Base-by-base conservation (phyloP, 2,113 vertebrate genomes). In the Monopterus albus region DNA sequence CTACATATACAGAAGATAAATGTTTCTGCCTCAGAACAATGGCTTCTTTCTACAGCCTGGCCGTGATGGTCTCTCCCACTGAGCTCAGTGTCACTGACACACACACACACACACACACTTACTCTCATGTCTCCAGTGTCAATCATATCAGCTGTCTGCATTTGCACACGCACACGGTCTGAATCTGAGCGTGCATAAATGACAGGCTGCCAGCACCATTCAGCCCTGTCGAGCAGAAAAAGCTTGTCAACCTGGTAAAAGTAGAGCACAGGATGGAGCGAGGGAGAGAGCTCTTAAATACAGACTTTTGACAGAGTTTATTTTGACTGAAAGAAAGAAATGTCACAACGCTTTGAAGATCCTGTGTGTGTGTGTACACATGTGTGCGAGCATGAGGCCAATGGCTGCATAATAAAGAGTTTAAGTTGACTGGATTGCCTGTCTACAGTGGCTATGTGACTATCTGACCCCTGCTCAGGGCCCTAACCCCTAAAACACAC, bases 151-250 rank as follows among this genome's bases (percentile, higher is more conserved):
- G 75, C 82, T 55, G 72, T 74, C 81, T 64, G 62, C 68, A 45
- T 56, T 62, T 72, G 78, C 59, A 35, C 53, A 50, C 52, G 7
- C 50, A 29, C 29, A 15, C 46, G 11, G 58, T 61, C 72, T 66
- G 64, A 78, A 58, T 63, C 71, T 65, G 76, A 77, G 81, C 47
- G n/a, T 74, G 45, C 38, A 26, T 65, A 82, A 84, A 71, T 85
- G 88, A 88, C 85, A 88, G 75, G 83, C 63, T 79, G 80, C 72
- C 81, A 79, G 77, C 46, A 64, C 47, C 55, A 85, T 81, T 86
- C 78, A 75, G 77, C 63, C 67, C 78, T 29, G 75, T 72, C 61
- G 23, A 82, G 75, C 69, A 80, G 55, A 66, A 73, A 79, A 66
- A 15, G 36, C 70, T n/a, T 61, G 72, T 73, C 71, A 83, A 46